Evolutionary conservation across 2,113 vertebrate species (phyloP).

Genomic region (Amphilophus citrinellus): DNA sequence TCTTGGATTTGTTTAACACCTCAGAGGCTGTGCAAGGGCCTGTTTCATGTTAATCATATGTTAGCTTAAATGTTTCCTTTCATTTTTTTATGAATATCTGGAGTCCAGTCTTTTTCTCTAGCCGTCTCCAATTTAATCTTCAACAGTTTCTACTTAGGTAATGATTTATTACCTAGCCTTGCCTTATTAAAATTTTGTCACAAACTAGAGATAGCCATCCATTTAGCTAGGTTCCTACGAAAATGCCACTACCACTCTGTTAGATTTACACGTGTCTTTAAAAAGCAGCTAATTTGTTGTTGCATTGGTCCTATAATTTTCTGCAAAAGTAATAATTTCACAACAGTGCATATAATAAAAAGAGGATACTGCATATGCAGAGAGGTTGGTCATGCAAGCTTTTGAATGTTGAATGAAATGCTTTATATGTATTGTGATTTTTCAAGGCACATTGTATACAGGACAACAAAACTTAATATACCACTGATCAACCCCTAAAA

Average conservation of each 20-base stretch:
- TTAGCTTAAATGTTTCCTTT: constrained; percentile 31
- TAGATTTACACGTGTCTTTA: neutral
- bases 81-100: constrained; percentile 33
- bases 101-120: constrained; percentile 21
- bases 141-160: constrained; percentile 40
- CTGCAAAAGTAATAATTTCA: neutral
- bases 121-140: neutral
- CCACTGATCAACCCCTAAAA: no score
- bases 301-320: neutral
- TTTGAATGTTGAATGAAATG: neutral
- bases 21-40: constrained; percentile 33
- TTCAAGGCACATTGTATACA: neutral
- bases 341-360: neutral
- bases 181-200: constrained; percentile 22
- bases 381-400: neutral
- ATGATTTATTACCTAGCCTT: neutral
- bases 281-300: constrained; percentile 14
- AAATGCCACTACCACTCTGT: constrained; percentile 10
- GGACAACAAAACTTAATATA: no score
- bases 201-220: constrained; percentile 16
- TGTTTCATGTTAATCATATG: constrained; percentile 61
- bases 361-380: neutral
- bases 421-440: neutral
- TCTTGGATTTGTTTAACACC: constrained; percentile 62
- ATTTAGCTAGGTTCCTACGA: neutral